Evolutionary conservation across 2,113 vertebrate genomes (phyloP).

Genomic region (Eulemur macaco): DNA sequence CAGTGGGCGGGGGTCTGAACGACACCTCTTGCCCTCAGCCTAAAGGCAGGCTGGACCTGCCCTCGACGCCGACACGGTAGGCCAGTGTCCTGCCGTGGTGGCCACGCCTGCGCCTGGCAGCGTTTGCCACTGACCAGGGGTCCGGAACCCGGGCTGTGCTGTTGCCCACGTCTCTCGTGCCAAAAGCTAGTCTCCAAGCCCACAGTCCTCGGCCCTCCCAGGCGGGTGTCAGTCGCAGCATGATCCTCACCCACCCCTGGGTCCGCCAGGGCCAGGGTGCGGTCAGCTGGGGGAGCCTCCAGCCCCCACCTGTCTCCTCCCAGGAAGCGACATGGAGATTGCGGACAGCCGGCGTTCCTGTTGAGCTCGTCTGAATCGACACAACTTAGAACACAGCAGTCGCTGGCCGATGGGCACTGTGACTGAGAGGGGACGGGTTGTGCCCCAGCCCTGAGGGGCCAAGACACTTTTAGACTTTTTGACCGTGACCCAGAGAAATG

Average conservation of each 20-base stretch:
- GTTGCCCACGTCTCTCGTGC: neutral
- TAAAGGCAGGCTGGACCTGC: neutral
- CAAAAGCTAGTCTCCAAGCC: neutral
- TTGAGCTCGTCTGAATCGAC: accelerated
- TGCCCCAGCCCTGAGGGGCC: neutral
- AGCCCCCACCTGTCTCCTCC: too few species aligned
- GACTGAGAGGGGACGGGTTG: accelerated
- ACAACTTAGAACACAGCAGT: accelerated
- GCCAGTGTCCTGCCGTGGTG: accelerated
- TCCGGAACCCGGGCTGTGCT: neutral
- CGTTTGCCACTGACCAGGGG: neutral
- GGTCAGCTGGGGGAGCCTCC: neutral
- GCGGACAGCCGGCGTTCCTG: accelerated
- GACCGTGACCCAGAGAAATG: neutral
- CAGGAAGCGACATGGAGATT: accelerated
- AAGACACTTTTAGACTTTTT: neutral
- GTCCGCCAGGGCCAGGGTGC: neutral
- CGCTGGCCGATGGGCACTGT: accelerated
- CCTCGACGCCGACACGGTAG: accelerated
- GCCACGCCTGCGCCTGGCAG: accelerated
- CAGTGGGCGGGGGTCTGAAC: neutral
- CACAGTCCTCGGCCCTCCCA: accelerated
- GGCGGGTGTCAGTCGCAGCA: neutral
- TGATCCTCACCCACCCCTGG: too few species aligned
- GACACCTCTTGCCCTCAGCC: neutral